Percentiles rank a stretch among this genome's conserved stretches.
Conservation (phyloP, 2,113 vertebrate species). For the Ammodytes marinus region DNA sequence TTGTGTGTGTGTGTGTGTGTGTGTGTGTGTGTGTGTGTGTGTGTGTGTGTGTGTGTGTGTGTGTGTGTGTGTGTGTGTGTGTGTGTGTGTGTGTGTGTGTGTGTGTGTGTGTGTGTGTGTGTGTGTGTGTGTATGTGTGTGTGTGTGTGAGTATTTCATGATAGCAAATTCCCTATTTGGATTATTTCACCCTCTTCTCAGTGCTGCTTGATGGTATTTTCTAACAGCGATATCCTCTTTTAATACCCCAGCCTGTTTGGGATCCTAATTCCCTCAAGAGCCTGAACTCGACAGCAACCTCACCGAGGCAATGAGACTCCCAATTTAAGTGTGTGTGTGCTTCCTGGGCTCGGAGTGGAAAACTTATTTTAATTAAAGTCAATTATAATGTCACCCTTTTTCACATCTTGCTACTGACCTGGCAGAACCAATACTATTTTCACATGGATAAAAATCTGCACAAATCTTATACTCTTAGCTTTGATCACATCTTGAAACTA, state of each 20-base stretch:
- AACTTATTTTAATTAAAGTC: slow-evolving; percentile 55
- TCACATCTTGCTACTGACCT: slow-evolving; percentile 26
- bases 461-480: not conserved
- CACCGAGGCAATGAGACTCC: slow-evolving; percentile 41
- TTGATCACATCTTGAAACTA: slow-evolving; percentile 21
- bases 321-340: slow-evolving; percentile 21
- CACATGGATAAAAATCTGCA: slow-evolving; percentile 18
- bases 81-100: slow-evolving; percentile 18
- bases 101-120: too few relatives aligned
- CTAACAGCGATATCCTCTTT: slow-evolving; percentile 76
- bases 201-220: slow-evolving; percentile 69
- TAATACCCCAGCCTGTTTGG: slow-evolving; percentile 45
- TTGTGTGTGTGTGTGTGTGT: slow-evolving; percentile 35
- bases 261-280: slow-evolving; percentile 69
- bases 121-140: slow-evolving; percentile 1
- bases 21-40: too few relatives aligned
- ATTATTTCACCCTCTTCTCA: slow-evolving; percentile 72
- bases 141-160: slow-evolving; percentile 67
- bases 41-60: too few relatives aligned
- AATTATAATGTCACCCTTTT: slow-evolving; percentile 46
- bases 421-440: slow-evolving; percentile 38
- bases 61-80: slow-evolving; percentile 28
- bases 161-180: slow-evolving; percentile 77
- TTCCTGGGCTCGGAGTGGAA: slow-evolving; percentile 34
- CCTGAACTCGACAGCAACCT: slow-evolving; percentile 64